Conservation (phyloP, 1,140 invertebrate species). For the Nasonia vitripennis region DNA sequence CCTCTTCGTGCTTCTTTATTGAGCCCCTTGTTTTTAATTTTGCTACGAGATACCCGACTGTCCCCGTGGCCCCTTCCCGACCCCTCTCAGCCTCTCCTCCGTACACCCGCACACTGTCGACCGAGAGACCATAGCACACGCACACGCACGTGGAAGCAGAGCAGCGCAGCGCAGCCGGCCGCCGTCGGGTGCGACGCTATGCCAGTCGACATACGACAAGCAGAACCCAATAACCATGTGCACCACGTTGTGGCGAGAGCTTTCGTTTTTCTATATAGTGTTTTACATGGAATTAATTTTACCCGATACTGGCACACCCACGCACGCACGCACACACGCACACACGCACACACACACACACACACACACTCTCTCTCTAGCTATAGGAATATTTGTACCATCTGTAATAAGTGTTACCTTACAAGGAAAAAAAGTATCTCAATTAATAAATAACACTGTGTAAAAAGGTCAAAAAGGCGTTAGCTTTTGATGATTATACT, state of each 20-base stretch:
- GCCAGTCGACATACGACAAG: neutral
- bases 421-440: constrained; percentile 60
- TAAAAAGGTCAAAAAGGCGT: constrained; percentile 53
- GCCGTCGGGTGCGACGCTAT: constrained; percentile 37
- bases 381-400: constrained; percentile 73
- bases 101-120: neutral
- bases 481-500: constrained; percentile 47
- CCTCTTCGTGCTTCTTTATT: neutral
- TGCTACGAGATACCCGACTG: neutral
- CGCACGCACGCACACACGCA: neutral
- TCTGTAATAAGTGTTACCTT: constrained; percentile 69
- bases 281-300: constrained; percentile 40
- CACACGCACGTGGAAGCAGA: neutral
- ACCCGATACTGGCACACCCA: neutral
- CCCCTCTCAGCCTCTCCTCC: neutral
- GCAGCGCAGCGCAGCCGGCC: neutral
- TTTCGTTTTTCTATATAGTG: constrained; percentile 30
- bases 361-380: constrained; percentile 47
- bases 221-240: constrained; percentile 1
- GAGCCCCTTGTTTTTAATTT: neutral
- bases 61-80: neutral
- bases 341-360: neutral
- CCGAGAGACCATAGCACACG: neutral
- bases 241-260: constrained; percentile 43
- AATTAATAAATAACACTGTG: constrained; percentile 62